A percentile compares a stretch with the other conserved stretches of the same genome.
These are phyloP conservation scores for Sitodiplosis mosellana DNA, from an alignment of 1,140 invertebrate genomes.

Conservation along the genomic window DNA sequence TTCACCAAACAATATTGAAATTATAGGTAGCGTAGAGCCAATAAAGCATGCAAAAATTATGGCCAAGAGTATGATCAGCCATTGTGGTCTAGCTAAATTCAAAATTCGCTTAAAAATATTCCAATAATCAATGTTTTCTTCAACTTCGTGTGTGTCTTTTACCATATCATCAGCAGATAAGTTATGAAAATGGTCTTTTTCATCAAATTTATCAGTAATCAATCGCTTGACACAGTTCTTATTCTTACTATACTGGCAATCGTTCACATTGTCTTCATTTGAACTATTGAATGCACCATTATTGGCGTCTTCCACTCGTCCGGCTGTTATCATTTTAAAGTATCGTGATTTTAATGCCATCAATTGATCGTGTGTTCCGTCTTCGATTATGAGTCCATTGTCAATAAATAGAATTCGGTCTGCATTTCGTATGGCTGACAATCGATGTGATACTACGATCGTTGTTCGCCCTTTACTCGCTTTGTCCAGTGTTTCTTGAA, in stretches of 20 bases:
- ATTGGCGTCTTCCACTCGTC: constrained; percentile 27
- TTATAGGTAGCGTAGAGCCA: constrained; percentile 58
- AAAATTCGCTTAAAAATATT: constrained; percentile 37
- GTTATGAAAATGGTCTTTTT: too few species aligned
- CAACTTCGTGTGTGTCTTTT: background rate
- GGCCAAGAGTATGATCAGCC: constrained; percentile 51
- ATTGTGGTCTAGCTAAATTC: constrained; percentile 55
- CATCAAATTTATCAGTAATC: too few species aligned
- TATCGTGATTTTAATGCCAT: constrained; percentile 50
- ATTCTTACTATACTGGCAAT: too few species aligned
- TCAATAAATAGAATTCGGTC: constrained; percentile 63
- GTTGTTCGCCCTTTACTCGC: constrained; percentile 67
- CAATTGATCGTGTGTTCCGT: constrained; percentile 65
- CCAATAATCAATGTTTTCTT: constrained; percentile 10
- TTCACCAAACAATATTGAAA: constrained; percentile 70
- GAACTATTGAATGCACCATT: constrained; percentile 12
- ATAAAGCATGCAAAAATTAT: constrained; percentile 46
- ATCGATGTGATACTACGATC: constrained; percentile 69
- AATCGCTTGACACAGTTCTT: too few species aligned
- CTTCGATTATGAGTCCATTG: constrained; percentile 50
- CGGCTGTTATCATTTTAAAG: constrained; percentile 44
- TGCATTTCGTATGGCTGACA: constrained; percentile 68
- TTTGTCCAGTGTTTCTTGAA: constrained; percentile 49
- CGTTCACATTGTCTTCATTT: background rate
- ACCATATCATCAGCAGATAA: background rate